These are phyloP conservation scores for Diaphora mendica DNA, from an alignment of 2,888 invertebrate species.

Conservation along the genomic window DNA sequence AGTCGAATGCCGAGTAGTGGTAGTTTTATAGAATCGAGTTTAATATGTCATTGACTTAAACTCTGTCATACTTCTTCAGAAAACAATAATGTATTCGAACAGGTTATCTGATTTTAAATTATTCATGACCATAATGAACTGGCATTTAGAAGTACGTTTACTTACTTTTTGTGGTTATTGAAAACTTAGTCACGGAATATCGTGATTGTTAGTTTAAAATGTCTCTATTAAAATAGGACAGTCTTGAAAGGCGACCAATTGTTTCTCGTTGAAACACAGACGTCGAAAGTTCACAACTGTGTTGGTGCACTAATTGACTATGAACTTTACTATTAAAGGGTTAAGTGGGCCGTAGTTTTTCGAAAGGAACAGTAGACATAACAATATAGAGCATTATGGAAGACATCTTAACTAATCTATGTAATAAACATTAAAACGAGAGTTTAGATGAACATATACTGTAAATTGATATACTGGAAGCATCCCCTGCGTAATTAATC, in stretches of 20 bases:
- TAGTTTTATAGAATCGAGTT: conserved; percentile 53
- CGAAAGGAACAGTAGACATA: conserved; percentile 60
- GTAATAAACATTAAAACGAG: conserved; percentile 41
- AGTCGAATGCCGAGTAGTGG: conserved; percentile 29
- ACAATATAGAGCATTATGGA: conserved; percentile 54
- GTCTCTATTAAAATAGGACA: conserved; percentile 64
- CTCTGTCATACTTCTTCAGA: conserved; percentile 47
- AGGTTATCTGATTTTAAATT: conserved; percentile 39
- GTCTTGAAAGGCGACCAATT: conserved; percentile 69
- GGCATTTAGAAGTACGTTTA: conserved; percentile 40
- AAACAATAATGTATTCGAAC: conserved; percentile 39
- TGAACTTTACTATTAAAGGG: conserved; percentile 76
- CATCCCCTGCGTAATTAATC: conserved; percentile 49
- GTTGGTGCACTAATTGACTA: conserved; percentile 77
- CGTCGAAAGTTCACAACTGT: conserved; percentile 76
- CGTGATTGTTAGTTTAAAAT: conserved; percentile 63
- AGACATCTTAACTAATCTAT: conserved; percentile 53
- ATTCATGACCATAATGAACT: conserved; percentile 45
- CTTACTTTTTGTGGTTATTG: conserved; percentile 36
- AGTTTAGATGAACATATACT: conserved; percentile 38
- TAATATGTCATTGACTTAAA: conserved; percentile 60
- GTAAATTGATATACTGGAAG: conserved; percentile 47
- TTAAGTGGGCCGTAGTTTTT: conserved; percentile 74
- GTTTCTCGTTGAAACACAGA: conserved; percentile 69
- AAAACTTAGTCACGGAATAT: conserved; percentile 56